Conservation (phyloP, 2,888 invertebrate species). For the Myopa tessellatipennis region DNA sequence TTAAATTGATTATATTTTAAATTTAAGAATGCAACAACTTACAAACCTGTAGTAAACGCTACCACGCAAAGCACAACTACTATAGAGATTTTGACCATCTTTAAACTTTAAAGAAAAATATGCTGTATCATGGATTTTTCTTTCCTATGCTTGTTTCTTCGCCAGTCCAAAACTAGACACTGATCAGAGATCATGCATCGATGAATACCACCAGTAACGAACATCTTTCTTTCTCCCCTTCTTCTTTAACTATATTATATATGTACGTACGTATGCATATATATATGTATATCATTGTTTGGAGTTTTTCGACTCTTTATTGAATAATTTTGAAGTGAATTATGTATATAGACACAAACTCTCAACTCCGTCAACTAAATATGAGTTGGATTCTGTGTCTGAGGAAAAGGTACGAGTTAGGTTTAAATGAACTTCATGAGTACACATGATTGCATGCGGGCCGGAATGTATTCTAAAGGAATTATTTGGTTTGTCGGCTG, state of each 20-base stretch:
- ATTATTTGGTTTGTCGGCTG: too few species aligned
- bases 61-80: constrained; percentile 9
- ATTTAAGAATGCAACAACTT: background rate
- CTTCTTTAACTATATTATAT: background rate
- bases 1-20: background rate
- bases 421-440: too few species aligned
- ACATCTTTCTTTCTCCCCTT: background rate
- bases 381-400: background rate
- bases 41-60: constrained; percentile 19
- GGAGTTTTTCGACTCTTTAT: background rate
- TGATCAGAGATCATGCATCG: background rate
- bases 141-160: background rate
- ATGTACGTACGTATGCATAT: background rate
- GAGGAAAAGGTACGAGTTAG: background rate
- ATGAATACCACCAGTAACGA: background rate
- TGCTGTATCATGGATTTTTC: background rate
- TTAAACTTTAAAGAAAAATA: background rate
- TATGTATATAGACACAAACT: background rate
- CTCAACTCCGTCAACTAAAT: background rate
- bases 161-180: background rate
- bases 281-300: background rate
- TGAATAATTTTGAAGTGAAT: background rate
- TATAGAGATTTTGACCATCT: background rate
- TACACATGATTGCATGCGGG: too few species aligned
- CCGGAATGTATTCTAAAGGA: too few species aligned